Evolutionary conservation across 2,797 vertebrate species (phyloP).

Genomic region (Rhynchonycteris naso): DNA sequence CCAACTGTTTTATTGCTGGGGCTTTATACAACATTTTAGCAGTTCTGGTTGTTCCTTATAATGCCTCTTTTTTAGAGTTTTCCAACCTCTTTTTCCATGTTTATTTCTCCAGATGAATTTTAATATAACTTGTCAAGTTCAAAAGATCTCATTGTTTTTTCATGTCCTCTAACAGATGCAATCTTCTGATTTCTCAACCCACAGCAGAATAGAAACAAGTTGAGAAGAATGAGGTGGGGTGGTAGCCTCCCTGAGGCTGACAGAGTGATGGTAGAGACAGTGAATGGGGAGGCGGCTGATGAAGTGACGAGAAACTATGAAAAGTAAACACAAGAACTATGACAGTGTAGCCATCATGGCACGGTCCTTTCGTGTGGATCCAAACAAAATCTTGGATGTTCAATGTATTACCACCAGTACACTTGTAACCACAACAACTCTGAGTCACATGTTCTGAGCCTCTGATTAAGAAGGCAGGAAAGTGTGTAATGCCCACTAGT

Average conservation of each 20-base stretch:
- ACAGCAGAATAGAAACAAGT: not conserved
- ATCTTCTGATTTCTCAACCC: constrained; percentile 41
- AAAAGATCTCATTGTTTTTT: constrained; percentile 62
- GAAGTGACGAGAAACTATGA: not conserved
- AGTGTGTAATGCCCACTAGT: constrained; percentile 60
- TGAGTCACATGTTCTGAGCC: constrained; percentile 73
- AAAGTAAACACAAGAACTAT: not conserved
- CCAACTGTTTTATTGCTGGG: constrained; percentile 59
- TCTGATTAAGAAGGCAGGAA: constrained; percentile 75
- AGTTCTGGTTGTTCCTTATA: not conserved
- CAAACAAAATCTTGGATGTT: not conserved
- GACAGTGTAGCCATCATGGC: not conserved
- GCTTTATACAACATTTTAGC: constrained; percentile 42
- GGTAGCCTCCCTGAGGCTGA: not conserved
- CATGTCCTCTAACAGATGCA: constrained; percentile 56
- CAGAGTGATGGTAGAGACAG: not conserved
- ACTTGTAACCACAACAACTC: constrained; percentile 58
- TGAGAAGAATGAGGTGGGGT: not conserved
- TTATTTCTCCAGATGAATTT: constrained; percentile 74
- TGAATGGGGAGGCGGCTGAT: not conserved
- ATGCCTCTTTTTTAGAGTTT: constrained; percentile 53
- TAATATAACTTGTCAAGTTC: constrained; percentile 72
- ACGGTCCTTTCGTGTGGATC: not conserved
- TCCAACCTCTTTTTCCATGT: constrained; percentile 53
- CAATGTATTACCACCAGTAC: not conserved